Conservation (phyloP, 64 coral and sea anemone genomes). For the Hydrozoanthus tunicans region DNA sequence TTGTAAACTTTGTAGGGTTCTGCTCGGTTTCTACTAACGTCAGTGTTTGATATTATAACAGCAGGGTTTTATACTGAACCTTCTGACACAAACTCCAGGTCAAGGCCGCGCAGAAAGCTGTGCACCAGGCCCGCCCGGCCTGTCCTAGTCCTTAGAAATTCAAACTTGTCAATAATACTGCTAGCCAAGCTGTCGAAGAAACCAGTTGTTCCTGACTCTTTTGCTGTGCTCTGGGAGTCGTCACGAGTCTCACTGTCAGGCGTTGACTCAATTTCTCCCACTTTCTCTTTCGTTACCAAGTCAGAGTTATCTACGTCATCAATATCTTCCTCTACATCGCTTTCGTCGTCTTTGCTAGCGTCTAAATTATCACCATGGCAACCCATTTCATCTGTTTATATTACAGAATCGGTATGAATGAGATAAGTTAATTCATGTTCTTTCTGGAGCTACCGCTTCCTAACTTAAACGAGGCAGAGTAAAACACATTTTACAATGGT, state of each 20-base stretch:
- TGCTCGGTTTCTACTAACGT: too few species aligned
- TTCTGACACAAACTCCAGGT: neutral
- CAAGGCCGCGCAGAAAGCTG: constrained; percentile 66
- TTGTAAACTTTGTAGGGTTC: too few species aligned
- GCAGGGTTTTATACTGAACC: neutral
- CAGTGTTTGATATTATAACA: too few species aligned
- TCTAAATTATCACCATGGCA: neutral
- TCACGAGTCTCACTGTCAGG: neutral
- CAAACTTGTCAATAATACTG: constrained; percentile 28
- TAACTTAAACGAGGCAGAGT: too few species aligned
- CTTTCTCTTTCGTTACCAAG: too few species aligned
- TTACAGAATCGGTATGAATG: neutral
- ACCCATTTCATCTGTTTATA: neutral
- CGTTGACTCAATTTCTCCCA: too few species aligned
- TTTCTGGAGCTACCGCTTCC: too few species aligned
- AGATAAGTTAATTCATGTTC: too few species aligned
- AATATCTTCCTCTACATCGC: neutral
- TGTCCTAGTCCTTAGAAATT: constrained; percentile 40
- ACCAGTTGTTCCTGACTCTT: neutral
- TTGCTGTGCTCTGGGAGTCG: neutral
- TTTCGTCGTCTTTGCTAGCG: neutral
- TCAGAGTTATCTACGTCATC: too few species aligned
- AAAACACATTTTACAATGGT: too few species aligned
- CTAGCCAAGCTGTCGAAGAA: neutral
- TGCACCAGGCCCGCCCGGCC: constrained; percentile 61